phyloP scores from a whole-genome alignment of 2,113 vertebrate species.

The Etheostoma cragini region DNA sequence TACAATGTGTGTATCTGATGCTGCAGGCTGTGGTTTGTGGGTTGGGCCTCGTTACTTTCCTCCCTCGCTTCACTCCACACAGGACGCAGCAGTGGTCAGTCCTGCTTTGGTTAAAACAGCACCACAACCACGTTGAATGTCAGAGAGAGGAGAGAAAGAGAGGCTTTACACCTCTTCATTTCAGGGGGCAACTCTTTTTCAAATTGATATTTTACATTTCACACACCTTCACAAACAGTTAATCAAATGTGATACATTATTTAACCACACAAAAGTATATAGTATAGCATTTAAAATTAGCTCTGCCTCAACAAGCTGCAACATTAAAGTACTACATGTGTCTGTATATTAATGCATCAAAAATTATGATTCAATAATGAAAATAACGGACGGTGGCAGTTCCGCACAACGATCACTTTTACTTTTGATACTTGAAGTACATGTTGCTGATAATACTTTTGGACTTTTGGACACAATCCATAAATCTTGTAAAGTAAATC shows the following conservation, averaged over 20 bases:
- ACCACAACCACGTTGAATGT: slow-evolving; percentile 52
- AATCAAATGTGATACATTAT: background rate
- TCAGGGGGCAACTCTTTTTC: background rate
- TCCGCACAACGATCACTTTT: background rate
- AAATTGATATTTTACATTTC: background rate
- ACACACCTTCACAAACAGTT: background rate
- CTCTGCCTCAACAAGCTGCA: background rate
- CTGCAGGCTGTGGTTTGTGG: slow-evolving; percentile 39
- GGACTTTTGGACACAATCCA: background rate
- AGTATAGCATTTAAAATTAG: background rate
- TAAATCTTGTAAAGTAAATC: background rate
- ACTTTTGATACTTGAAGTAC: background rate
- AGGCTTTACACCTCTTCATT: background rate
- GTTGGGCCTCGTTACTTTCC: background rate
- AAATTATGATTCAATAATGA: background rate
- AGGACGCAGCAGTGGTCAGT: slow-evolving; percentile 45
- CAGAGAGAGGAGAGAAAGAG: slow-evolving; percentile 24
- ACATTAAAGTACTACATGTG: background rate
- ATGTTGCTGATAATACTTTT: background rate
- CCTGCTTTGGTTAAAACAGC: slow-evolving; percentile 58
- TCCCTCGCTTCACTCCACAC: background rate
- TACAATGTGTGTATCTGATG: background rate
- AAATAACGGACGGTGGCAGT: background rate
- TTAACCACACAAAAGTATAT: background rate
- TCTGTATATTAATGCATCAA: background rate